Evolutionary conservation across 2,888 invertebrate genomes (phyloP).

Genomic region (Abscondita cerata): DNA sequence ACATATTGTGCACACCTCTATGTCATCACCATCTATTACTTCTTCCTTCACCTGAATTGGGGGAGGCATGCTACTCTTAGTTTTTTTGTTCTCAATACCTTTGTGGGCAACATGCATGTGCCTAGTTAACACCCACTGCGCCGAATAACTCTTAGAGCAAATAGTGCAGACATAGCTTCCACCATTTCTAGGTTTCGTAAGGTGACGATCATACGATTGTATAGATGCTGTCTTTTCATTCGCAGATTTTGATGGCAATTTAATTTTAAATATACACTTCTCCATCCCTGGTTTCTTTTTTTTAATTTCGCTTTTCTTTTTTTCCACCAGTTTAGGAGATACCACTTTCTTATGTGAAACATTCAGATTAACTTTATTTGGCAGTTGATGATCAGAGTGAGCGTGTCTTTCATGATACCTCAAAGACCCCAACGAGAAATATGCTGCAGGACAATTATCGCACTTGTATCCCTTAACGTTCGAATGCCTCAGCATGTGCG

Average conservation of each 20-base stretch:
- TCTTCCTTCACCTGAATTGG: no score
- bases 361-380: not conserved
- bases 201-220: not conserved
- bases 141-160: not conserved
- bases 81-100: not conserved
- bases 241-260: not conserved
- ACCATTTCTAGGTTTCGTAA: not conserved
- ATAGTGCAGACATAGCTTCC: not conserved
- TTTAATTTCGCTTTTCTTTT: no score
- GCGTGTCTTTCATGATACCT: not conserved
- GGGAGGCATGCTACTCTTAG: not conserved
- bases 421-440: not conserved
- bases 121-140: not conserved
- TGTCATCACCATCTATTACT: no score
- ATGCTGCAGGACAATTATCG: not conserved
- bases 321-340: no score
- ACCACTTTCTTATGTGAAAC: not conserved
- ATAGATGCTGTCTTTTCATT: not conserved
- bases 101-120: not conserved
- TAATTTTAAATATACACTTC: no score
- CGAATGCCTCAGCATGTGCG: conserved; percentile 14
- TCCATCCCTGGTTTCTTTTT: no score
- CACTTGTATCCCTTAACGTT: conserved; percentile 14
- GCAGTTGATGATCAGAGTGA: not conserved
- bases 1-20: no score